Evolutionary conservation across 2,113 vertebrate genomes (phyloP), one percentile per base, ranked within the genome.

Genomic region (Catharus minimus): DNA sequence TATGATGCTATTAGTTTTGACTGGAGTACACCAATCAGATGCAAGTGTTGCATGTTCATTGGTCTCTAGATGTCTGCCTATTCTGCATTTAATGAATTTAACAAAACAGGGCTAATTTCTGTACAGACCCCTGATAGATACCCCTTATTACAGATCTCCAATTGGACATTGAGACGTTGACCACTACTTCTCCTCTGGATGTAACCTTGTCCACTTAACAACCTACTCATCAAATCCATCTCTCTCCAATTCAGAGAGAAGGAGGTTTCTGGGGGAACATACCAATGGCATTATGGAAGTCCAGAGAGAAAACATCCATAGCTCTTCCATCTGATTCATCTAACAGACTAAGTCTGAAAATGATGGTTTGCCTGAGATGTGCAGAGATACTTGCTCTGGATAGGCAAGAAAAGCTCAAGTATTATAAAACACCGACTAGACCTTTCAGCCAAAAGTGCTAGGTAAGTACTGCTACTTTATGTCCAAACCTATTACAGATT

Each of bases 201-300:
- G 21, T 30, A 30, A 41, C 4, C 24, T 36, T 24, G 17, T 32
- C 17, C 20, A 53, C 28, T 21, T 21, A 58, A 58, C 8, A 33
- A 12, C 22, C 11, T 17, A 19, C 14, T 16, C 12, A 46, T 27
- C 52, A 47, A 65, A 65, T 32, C 10, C 7, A 9, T 39, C 27
- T 44, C 43, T 50, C 23, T 38, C 32, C 11, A n/a, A 7, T 46
- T 46, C 43, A 43, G 10, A 53, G n/a, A 46, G n/a, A 27, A 60
- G 9, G 13, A 53, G 9, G 23, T 26, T 41, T 57, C 24, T 3
- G 2, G 11, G 9, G 20, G 5, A 32, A 5, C 2, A 5, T 33
- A 57, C 65, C 17, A 33, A 23, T 33, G 17, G 24, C 20, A 9
- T 58, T 38, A 19, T 11, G 8, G 8, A 33, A 46, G 7, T 23